phyloP scores from a whole-genome alignment of 2,888 invertebrate species.

The Eupithecia dodoneata region DNA sequence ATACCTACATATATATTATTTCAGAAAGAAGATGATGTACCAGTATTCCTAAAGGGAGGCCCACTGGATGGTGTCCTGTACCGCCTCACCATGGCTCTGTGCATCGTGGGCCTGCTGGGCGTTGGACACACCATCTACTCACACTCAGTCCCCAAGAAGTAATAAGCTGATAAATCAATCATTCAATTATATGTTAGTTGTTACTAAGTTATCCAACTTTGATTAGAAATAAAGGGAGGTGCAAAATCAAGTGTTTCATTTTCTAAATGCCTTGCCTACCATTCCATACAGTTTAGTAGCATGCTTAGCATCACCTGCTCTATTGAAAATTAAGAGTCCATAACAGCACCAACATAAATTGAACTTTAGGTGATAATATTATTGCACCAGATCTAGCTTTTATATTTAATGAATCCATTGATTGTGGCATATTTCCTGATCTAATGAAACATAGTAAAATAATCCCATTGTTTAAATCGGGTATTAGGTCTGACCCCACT shows the following conservation, averaged over 20 bases:
- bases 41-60: constrained; percentile 85
- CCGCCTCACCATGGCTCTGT: constrained; percentile 72
- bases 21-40: constrained; percentile 84
- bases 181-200: constrained; percentile 63
- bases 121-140: constrained; percentile 70
- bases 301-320: not conserved
- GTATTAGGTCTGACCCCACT: no score
- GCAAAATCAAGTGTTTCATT: constrained; percentile 37
- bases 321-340: not conserved
- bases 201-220: constrained; percentile 55
- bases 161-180: constrained; percentile 54
- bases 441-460: no score
- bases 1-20: constrained; percentile 44
- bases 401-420: no score
- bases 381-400: no score
- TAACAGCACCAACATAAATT: not conserved
- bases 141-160: constrained; percentile 72
- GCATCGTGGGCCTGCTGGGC: constrained; percentile 67
- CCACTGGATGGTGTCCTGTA: constrained; percentile 78
- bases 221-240: constrained; percentile 60
- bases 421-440: no score
- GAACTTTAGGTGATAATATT: no score
- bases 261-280: not conserved
- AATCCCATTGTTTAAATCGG: no score
- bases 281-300: not conserved